Base-by-base conservation (phyloP, 2,113 vertebrate species). In the Leptobrachium leishanense region DNA sequence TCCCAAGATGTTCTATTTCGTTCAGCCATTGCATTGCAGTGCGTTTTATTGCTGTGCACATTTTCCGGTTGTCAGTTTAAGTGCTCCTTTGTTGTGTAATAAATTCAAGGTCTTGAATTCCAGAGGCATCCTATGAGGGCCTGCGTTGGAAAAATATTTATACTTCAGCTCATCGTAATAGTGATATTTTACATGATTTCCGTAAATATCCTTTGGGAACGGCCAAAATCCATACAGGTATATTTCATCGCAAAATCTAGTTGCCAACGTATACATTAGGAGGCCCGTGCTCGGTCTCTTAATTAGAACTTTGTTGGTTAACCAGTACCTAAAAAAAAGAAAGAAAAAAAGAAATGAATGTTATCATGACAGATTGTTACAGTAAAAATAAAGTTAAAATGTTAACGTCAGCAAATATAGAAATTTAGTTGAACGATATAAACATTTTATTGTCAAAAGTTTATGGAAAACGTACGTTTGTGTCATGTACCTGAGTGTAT, bases 211-310 rank as follows among this genome's bases (percentile, higher is more conserved):
- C 86, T 94, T 95, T 4, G 94, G 95, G 79, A 96, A 96, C 2
- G 95, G 95, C 95, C 95, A 96, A 86, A 95, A 96, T 83, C 95
- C 95, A 10, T 96, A 96, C 5, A 96, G 89, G 68, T 96, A 91
- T 83, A 96, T 96, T 89, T 96, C 94, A 78, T 95, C 93, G 81
- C 95, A 96, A 86, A 96, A 96, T 65, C 95, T 92, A 1, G 95
- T 96, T 13, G 94, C 92, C 50, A 96, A 90, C 0, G 95, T 96
- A 50, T 96, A 96, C 95, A 96, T 96, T 46, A 96, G 90, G 57
- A 96, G 91, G 82, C 95, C 95, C 15, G 95, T 96, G 87, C 94
- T 95, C 75, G 95, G 95, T 83, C 95, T 88, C 83, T 96, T 96
- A 87, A 96, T 96, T 78, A 93, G 92, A 53, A 96, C 91, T 82